Base-by-base conservation (phyloP, 1,140 invertebrate species). In the Drosophila subobscura region DNA sequence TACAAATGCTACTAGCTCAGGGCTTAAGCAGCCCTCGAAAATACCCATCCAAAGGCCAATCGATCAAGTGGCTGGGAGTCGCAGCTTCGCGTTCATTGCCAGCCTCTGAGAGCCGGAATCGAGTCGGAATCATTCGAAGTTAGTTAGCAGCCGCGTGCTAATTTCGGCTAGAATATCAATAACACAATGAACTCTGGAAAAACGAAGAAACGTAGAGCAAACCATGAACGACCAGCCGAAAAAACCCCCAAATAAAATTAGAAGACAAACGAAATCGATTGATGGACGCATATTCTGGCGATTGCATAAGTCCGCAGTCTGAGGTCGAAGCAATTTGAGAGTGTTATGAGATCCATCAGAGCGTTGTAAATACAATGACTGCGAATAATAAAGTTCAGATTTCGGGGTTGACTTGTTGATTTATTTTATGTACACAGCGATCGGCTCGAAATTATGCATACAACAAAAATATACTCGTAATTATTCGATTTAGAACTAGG, bases 401-500 rank as follows among this genome's bases (percentile, higher is more conserved):
- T 45, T 76, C 10, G n/a, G 53, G 23, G 3, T 40, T 14, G 45
- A 45, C 44, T 72, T 73, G 14, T 54, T 47, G 20, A 64, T 53
- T 63, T 63, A 56, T 73, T 74, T 72, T 65, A 64, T 74, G 14
- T 56, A 65, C 42, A 78, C 42, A 54, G 56, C 45, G 58, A 73
- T 66, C 54, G 49, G 37, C 49, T 52, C 57, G 54, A 42, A 47
- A 55, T 14, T 45, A 25, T 33, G n/a, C 27, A 53, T 8, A 57
- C 47, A 61, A 65, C 71, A 66, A 66, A 60, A 23, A 61, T 5
- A 27, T 27, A 27, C 5, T 27, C 25, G 25, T 46, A 66, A 46
- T 37, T 72, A 76, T 63, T 76, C 57, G 59, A 22, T 72, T 85
- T 84, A 79, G 55, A 85, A 72, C 80, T 85, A 83, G 64, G 57